Evolutionary conservation across 2,113 vertebrate genomes (phyloP), one percentile per base, ranked within the genome.

Genomic region (Callocephalon fimbriatum): DNA sequence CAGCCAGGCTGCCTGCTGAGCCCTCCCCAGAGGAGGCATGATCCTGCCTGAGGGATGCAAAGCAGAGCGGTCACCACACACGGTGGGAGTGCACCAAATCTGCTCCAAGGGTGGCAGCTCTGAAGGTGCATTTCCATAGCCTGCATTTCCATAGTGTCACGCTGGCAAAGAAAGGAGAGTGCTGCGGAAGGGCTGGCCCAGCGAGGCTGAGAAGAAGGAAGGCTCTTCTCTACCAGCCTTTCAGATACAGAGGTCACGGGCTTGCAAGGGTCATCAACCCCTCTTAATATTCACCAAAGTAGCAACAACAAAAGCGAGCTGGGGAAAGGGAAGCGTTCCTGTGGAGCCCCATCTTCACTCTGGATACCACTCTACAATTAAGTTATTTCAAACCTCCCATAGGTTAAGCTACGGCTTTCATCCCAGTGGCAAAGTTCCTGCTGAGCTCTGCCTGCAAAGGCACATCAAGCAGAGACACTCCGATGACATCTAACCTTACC

Each of bases 311-410:
- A 97, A 97, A 86, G 92, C 92, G 86, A 94, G 96, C 95, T 93
- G 94, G 86, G 94, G 83, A 96, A 97, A 93, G 94, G 95, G 96
- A 97, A 97, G 93, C 95, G 93, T 96, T 97, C 96, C 96, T 90
- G 96, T 19, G 51, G 95, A 96, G 95, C 53, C 95, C 95, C 96
- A 96, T 95, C 95, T 96, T 96, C 92, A 93, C 97, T 96, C 94
- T 81, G 94, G 95, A 95, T 95, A 96, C 96, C 94, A 12, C 54
- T 91, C 97, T 38, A 95, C 95, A 97, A 97, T 97, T 96, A 80
- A 88, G 86, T 91, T 78, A 84, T 93, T 97, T 97, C 96, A 89
- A 91, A 95, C 88, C 9, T 37, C 92, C 94, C 88, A 56, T 91
- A 88, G 96, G 94, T 97, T 97, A 97, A 95, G 94, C 96, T 61